Evolutionary conservation across 1,140 invertebrate genomes (phyloP).

Genomic region (Euwallacea fornicatus): DNA sequence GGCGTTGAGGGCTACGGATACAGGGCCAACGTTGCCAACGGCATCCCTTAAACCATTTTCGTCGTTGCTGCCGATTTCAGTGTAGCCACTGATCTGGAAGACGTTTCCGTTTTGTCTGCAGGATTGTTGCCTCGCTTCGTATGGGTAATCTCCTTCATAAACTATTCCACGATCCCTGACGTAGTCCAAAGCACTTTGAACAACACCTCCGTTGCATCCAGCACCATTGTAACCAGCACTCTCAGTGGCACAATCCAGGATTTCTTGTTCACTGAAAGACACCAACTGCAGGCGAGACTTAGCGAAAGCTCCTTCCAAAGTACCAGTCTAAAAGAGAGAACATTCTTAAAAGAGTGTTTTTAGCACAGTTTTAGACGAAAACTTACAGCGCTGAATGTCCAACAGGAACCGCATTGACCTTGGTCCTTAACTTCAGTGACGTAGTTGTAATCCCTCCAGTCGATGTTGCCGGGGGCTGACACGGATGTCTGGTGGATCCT

Average conservation of each 20-base stretch:
- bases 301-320: constrained; percentile 93
- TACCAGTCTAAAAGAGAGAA: constrained; percentile 70
- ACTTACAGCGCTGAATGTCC: constrained; percentile 58
- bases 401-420: constrained; percentile 55
- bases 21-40: constrained; percentile 67
- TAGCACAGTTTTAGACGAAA: neutral
- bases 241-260: constrained; percentile 87
- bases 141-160: constrained; percentile 64
- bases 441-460: constrained; percentile 45
- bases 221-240: constrained; percentile 71
- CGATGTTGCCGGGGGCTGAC: constrained; percentile 32
- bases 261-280: constrained; percentile 94
- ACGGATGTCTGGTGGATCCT: neutral
- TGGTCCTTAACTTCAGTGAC: constrained; percentile 47
- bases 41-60: constrained; percentile 69
- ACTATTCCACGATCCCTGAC: constrained; percentile 69
- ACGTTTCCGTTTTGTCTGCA: constrained; percentile 19
- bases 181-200: constrained; percentile 64
- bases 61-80: constrained; percentile 64
- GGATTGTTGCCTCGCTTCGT: constrained; percentile 53
- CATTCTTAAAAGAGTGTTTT: constrained; percentile 1
- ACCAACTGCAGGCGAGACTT: constrained; percentile 78
- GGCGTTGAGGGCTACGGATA: constrained; percentile 76
- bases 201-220: constrained; percentile 69
- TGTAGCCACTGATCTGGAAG: constrained; percentile 37